These are phyloP conservation scores for Cirrhinus molitorella DNA, from an alignment of 2,797 vertebrate genomes.

Conservation along the genomic window DNA sequence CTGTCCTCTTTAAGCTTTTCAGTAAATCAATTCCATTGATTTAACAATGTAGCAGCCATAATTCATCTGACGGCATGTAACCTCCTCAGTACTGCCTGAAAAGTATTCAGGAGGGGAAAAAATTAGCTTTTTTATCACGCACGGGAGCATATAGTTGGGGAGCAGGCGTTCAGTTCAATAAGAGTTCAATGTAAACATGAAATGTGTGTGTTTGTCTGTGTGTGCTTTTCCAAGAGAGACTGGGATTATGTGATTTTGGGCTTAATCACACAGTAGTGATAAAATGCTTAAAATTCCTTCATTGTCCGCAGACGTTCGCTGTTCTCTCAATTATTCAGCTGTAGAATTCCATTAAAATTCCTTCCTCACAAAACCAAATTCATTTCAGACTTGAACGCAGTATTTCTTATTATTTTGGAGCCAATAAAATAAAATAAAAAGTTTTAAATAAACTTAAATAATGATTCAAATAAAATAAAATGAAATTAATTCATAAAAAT, in stretches of 20 bases:
- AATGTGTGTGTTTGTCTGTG: not conserved
- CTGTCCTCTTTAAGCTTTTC: not conserved
- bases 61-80: not conserved
- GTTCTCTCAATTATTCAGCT: constrained; percentile 22
- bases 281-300: constrained; percentile 23
- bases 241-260: constrained; percentile 34
- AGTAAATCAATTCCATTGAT: not conserved
- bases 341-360: constrained; percentile 36
- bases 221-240: not conserved
- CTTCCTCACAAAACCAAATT: not conserved
- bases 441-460: no score
- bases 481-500: no score
- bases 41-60: not conserved
- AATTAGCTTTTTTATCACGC: not conserved
- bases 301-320: not conserved
- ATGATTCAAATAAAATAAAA: no score
- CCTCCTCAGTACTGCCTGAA: not conserved
- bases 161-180: not conserved
- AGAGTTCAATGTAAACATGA: not conserved
- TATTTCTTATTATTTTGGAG: not conserved
- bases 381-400: not conserved
- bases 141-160: not conserved
- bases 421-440: not conserved
- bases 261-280: constrained; percentile 7
- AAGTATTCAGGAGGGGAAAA: not conserved